Evolutionary conservation across 1,140 invertebrate species (phyloP).

Genomic region (Telenomus remus): DNA sequence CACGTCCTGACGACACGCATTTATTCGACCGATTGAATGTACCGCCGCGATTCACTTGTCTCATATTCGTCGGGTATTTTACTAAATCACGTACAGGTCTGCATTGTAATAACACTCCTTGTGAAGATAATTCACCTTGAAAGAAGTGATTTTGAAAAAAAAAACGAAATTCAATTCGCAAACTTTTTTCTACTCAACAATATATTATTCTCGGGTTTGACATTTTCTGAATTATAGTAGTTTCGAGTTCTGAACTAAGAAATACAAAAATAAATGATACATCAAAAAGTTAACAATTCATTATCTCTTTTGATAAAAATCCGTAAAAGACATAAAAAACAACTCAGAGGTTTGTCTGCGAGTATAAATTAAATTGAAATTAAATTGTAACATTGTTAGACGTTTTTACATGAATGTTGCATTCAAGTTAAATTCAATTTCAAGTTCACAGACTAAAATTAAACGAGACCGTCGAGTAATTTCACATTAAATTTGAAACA

Average conservation of each 20-base stretch:
- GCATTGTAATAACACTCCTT: not conserved
- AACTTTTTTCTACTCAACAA: too few relatives aligned
- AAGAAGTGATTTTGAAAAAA: not conserved
- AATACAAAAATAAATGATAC: too few relatives aligned
- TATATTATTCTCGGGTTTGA: too few relatives aligned
- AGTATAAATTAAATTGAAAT: slow-evolving; percentile 40
- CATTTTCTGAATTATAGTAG: too few relatives aligned
- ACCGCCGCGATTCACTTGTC: slow-evolving; percentile 51
- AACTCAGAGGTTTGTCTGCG: slow-evolving; percentile 3
- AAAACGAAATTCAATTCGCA: too few relatives aligned
- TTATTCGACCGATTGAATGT: slow-evolving; percentile 59
- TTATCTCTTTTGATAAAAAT: too few relatives aligned
- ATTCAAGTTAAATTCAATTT: slow-evolving; percentile 42
- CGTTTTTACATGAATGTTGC: slow-evolving; percentile 39
- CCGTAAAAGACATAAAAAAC: too few relatives aligned
- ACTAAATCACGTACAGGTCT: slow-evolving; percentile 35
- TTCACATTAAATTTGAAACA: slow-evolving; percentile 42
- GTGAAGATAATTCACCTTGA: not conserved
- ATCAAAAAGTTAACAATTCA: too few relatives aligned
- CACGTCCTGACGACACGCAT: slow-evolving; percentile 58
- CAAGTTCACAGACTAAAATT: slow-evolving; percentile 47
- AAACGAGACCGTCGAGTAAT: slow-evolving; percentile 41
- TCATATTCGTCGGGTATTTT: slow-evolving; percentile 51
- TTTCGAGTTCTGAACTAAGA: too few relatives aligned
- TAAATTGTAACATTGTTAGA: slow-evolving; percentile 38